Conservation (phyloP, 2,113 vertebrate species). For the Hypomesus transpacificus region DNA sequence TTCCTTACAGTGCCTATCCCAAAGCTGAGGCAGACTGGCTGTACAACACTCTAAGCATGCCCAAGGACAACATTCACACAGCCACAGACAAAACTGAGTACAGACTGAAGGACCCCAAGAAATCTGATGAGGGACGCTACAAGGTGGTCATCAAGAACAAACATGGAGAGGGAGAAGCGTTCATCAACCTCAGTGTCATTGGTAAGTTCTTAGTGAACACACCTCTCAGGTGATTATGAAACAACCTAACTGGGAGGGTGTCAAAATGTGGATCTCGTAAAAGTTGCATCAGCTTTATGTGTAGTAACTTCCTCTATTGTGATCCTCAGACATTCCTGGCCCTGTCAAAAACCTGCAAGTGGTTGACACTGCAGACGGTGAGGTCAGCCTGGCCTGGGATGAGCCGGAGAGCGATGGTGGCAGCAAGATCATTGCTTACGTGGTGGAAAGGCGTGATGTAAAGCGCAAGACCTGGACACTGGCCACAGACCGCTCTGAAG, state of each 20-base stretch:
- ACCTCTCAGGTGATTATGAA: background rate
- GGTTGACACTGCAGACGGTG: slow-evolving; percentile 89
- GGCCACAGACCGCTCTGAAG: slow-evolving; percentile 85
- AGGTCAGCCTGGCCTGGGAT: slow-evolving; percentile 93
- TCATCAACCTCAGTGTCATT: slow-evolving; percentile 89
- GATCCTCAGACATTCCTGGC: slow-evolving; percentile 85
- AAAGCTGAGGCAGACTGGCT: slow-evolving; percentile 90
- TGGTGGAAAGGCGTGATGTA: slow-evolving; percentile 90
- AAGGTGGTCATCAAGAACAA: slow-evolving; percentile 90
- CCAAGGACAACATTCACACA: slow-evolving; percentile 82
- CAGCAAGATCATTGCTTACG: slow-evolving; percentile 87
- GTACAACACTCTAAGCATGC: slow-evolving; percentile 76
- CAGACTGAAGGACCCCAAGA: slow-evolving; percentile 85
- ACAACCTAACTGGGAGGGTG: too few relatives aligned
- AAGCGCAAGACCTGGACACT: slow-evolving; percentile 95
- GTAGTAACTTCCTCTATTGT: background rate
- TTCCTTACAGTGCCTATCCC: slow-evolving; percentile 93
- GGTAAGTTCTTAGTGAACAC: slow-evolving; percentile 71
- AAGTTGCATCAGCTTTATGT: background rate
- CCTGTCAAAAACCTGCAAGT: slow-evolving; percentile 93
- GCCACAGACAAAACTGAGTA: slow-evolving; percentile 84
- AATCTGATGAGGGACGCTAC: slow-evolving; percentile 85
- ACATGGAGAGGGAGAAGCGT: slow-evolving; percentile 90
- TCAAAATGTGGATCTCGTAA: background rate
- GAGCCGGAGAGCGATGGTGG: slow-evolving; percentile 95